A percentile compares a stretch with the other conserved stretches of the same genome.
Conservation (phyloP, 2,113 vertebrate genomes). For the Phainopepla nitens region DNA sequence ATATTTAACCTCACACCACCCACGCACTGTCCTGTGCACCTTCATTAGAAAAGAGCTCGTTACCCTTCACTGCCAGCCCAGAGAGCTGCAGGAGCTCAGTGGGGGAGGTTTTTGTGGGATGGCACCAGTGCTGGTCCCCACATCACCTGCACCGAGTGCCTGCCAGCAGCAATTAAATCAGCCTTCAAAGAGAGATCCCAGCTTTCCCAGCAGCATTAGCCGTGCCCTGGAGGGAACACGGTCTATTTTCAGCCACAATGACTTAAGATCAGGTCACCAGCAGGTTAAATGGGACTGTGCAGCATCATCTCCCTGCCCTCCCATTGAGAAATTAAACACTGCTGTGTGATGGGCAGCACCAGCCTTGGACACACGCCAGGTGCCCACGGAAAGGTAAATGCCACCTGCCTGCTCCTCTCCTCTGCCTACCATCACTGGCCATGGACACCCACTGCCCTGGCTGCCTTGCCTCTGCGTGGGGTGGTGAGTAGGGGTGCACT, state of each 20-base stretch:
- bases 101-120: neutral
- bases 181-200: conserved; percentile 47
- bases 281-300: conserved; percentile 60
- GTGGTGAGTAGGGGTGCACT: neutral
- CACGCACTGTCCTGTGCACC: neutral
- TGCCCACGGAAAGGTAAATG: neutral
- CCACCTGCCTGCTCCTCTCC: neutral
- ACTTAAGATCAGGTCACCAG: conserved; percentile 65
- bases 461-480: neutral
- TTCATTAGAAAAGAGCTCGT: neutral
- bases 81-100: neutral
- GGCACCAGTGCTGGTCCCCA: neutral
- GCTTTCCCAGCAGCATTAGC: conserved; percentile 55
- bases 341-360: neutral
- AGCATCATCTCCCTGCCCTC: conserved; percentile 34
- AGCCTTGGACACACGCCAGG: neutral
- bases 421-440: accelerated
- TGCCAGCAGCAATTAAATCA: conserved; percentile 63
- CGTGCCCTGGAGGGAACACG: conserved; percentile 47
- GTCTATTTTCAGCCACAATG: conserved; percentile 64
- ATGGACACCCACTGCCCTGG: neutral
- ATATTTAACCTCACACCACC: neutral
- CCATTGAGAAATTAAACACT: conserved; percentile 49
- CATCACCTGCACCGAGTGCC: conserved; percentile 43
- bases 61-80: neutral